Evolutionary conservation across 30 jellyfish, hydroid and myxozoan species (phyloP).

Genomic region (Hydractinia echinata): DNA sequence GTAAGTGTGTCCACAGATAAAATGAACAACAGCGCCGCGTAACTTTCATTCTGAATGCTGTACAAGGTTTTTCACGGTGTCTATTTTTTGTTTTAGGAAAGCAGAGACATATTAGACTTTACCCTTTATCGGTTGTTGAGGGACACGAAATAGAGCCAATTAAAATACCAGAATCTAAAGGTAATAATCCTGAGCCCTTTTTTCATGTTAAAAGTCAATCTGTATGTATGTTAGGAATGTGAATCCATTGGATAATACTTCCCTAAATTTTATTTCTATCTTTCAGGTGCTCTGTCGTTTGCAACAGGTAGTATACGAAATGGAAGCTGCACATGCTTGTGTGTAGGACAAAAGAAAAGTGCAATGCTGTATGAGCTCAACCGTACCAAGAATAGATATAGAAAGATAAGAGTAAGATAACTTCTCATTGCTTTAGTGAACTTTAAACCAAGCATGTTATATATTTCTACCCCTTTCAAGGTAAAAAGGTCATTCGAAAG

Average conservation of each 20-base stretch:
- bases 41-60: neutral
- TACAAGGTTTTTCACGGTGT: neutral
- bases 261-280: neutral
- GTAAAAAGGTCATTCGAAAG: neutral
- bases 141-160: constrained; percentile 83
- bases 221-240: neutral
- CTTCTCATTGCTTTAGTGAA: neutral
- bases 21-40: neutral
- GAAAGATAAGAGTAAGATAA: constrained; percentile 64
- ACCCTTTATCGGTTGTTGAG: constrained; percentile 66
- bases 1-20: constrained; percentile 22
- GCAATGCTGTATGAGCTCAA: constrained; percentile 70
- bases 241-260: neutral
- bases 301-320: constrained; percentile 90
- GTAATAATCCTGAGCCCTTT: constrained; percentile 20
- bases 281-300: constrained; percentile 65
- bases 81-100: constrained; percentile 49
- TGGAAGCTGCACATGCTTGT: constrained; percentile 93
- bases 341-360: constrained; percentile 79
- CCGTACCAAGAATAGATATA: constrained; percentile 77
- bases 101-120: constrained; percentile 75
- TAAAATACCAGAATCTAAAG: constrained; percentile 87
- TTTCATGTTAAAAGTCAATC: neutral
- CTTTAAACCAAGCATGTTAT: neutral
- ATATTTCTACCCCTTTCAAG: no score